phyloP scores from a whole-genome alignment of 1,140 invertebrate species.

The Whitmania pigra region DNA sequence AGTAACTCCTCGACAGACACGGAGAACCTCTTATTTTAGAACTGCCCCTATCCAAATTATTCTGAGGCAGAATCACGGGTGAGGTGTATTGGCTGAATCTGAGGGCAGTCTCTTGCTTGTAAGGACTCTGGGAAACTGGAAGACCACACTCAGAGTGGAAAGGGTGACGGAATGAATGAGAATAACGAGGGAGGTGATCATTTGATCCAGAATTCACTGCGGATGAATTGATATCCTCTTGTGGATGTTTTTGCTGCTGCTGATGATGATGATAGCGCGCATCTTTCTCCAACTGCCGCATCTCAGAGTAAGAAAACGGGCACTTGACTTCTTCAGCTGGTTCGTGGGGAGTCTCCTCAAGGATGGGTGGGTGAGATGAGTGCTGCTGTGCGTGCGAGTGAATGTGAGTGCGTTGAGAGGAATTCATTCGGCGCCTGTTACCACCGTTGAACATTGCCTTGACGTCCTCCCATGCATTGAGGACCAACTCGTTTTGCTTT shows the following conservation, averaged over 20 bases:
- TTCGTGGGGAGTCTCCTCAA: not conserved
- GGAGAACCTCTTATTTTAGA: no score
- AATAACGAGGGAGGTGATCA: no score
- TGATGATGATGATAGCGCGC: not conserved
- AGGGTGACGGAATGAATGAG: no score
- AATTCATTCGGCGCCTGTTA: slow-evolving; percentile 9
- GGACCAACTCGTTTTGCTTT: slow-evolving; percentile 26
- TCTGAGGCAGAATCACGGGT: no score
- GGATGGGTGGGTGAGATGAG: not conserved
- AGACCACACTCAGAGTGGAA: no score
- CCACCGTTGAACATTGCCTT: slow-evolving; percentile 21
- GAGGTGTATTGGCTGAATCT: no score
- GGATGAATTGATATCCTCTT: not conserved
- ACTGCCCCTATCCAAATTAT: no score
- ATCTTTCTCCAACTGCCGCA: not conserved
- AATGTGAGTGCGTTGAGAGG: not conserved
- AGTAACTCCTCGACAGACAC: no score
- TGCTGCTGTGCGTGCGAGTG: not conserved
- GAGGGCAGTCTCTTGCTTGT: no score
- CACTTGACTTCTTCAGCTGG: not conserved
- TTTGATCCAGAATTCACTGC: no score
- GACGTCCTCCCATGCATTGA: slow-evolving; percentile 62
- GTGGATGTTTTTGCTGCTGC: not conserved
- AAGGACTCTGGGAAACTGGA: no score
- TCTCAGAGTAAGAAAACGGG: not conserved